Evolutionary conservation across 2,888 invertebrate genomes (phyloP).

Genomic region (Drosophila aldrichi): DNA sequence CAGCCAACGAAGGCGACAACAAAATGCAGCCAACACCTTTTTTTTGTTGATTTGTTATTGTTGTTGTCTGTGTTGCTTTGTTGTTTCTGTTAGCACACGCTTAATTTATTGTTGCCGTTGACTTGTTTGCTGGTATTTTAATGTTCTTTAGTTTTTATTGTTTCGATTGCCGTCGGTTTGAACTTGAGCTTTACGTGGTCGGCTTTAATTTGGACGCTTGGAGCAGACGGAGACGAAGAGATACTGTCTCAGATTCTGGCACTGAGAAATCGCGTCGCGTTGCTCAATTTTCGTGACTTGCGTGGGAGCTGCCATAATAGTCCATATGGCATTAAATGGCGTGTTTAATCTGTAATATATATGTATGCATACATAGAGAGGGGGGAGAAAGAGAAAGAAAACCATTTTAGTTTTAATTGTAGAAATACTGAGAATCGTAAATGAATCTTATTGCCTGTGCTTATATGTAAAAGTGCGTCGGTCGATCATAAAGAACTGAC

Average conservation of each 20-base stretch:
- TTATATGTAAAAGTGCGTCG: constrained; percentile 49
- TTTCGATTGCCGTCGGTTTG: constrained; percentile 50
- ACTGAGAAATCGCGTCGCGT: constrained; percentile 62
- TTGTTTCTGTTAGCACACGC: constrained; percentile 33
- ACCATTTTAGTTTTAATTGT: constrained; percentile 65
- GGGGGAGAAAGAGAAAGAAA: constrained; percentile 17
- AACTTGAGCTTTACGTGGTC: constrained; percentile 76
- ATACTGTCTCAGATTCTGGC: constrained; percentile 39
- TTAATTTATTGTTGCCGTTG: constrained; percentile 55
- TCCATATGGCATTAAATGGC: constrained; percentile 70
- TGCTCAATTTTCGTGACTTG: constrained; percentile 69
- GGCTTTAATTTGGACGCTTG: constrained; percentile 50
- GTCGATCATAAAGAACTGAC: constrained; percentile 13
- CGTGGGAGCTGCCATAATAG: constrained; percentile 72
- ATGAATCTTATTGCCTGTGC: constrained; percentile 54
- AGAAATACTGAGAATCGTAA: constrained; percentile 57
- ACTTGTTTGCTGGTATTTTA: constrained; percentile 39
- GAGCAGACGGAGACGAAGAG: constrained; percentile 16
- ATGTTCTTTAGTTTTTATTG: constrained; percentile 56
- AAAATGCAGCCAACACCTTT: constrained; percentile 61
- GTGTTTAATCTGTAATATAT: constrained; percentile 70
- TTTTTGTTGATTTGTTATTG: constrained; percentile 35
- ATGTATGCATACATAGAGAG: constrained; percentile 25
- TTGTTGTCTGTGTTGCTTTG: constrained; percentile 19
- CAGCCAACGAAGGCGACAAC: constrained; percentile 34